Evolutionary conservation across 2,113 vertebrate species (phyloP), one percentile per base, ranked within the genome.

Genomic region (Delphinus delphis): DNA sequence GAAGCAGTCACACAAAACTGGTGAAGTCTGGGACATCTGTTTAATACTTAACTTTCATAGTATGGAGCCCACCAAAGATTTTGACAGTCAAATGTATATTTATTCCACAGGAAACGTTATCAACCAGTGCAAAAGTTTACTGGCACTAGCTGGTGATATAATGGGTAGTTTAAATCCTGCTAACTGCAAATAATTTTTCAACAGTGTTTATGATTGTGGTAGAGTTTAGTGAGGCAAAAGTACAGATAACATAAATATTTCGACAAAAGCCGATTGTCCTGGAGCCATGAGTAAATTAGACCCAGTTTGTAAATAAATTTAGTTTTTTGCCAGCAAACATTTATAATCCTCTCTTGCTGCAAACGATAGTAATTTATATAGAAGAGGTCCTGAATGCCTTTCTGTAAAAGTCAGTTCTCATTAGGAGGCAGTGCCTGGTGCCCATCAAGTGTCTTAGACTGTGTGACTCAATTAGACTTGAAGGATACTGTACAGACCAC

Each of bases 101-200:
- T 99, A 99, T 98, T 98, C 98, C 98, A 96, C 58, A 80, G 97
- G 97, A 99, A 98, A 99, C 98, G 98, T 98, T 98, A 98, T 99
- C 98, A 98, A 98, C 97, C 98, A 98, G 97, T 95, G 93, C 98
- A 97, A 97, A 98, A 98, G 98, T 99, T 99, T 98, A 98, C 98
- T 98, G 98, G 98, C 98, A 98, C 98, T 98, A 95, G 97, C 98
- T 98, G 96, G 98, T 99, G 98, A 99, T 99, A 99, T 99, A 99
- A 99, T 98, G 96, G 98, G 98, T 98, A 98, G 98, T 99, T 99
- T 99, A 99, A 99, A 98, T 98, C 98, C 98, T 98, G 97, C 98
- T 99, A 99, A 99, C 98, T 98, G 98, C 94, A 94, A 98, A 99
- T 99, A 99, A 98, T 99, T 99, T 99, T 98, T 99, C 98, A 98